A percentile compares a stretch with the other conserved stretches of the same genome.
Conservation (phyloP, 2,888 invertebrate genomes). For the Sarcophaga variegata region DNA sequence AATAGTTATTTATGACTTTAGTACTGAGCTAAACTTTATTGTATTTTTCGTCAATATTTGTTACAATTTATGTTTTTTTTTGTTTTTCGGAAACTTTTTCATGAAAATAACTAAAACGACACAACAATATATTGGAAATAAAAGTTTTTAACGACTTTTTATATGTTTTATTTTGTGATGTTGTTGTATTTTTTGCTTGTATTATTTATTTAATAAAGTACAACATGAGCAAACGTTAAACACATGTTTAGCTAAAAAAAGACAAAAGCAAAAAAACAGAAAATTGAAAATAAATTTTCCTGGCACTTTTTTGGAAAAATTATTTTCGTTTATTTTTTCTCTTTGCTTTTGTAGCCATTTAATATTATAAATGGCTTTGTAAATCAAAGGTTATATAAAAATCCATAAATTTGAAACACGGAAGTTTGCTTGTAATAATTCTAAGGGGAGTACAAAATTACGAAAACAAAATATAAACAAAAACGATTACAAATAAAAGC, state of each 20-base stretch:
- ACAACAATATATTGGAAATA: not conserved
- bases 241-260: not conserved
- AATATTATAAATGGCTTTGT: conserved; percentile 33
- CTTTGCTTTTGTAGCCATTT: no score
- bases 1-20: conserved; percentile 63
- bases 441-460: no score
- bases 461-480: no score
- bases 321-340: no score
- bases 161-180: conserved; percentile 8
- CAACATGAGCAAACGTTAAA: conserved; percentile 34
- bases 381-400: not conserved
- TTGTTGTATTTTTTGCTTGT: conserved; percentile 7
- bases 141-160: no score
- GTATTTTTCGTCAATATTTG: conserved; percentile 61
- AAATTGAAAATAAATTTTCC: no score
- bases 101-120: not conserved
- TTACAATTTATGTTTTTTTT: conserved; percentile 38
- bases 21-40: conserved; percentile 61
- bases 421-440: no score
- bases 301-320: no score
- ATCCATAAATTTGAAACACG: no score
- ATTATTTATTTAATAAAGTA: not conserved
- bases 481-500: not conserved
- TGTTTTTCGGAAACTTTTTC: no score
- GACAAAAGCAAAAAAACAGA: no score